Evolutionary conservation across 2,797 vertebrate species (phyloP).

Genomic region (Esox masquinongy): DNA sequence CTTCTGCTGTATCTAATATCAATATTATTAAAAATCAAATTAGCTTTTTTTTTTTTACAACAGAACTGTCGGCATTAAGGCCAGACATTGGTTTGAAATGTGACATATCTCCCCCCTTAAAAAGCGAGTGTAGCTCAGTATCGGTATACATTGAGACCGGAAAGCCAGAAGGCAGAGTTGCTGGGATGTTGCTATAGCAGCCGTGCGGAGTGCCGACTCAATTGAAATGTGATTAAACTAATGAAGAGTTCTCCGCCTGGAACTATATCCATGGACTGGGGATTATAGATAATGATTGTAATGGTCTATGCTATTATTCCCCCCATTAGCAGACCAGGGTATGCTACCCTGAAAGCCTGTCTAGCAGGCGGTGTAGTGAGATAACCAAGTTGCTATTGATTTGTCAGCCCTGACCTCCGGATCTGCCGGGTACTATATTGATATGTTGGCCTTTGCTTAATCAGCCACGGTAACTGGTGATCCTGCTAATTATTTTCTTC

Average conservation of each 20-base stretch:
- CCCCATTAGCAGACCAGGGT: slow-evolving; percentile 4
- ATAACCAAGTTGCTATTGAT: slow-evolving; percentile 21
- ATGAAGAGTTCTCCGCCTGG: slow-evolving; percentile 18
- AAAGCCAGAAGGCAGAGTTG: too few species aligned
- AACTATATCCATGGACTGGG: slow-evolving; percentile 13
- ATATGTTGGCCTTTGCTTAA: slow-evolving; percentile 25
- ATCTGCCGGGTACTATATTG: slow-evolving; percentile 7
- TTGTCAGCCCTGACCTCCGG: slow-evolving; percentile 17
- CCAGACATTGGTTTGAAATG: slow-evolving; percentile 12
- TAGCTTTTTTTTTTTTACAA: neutral
- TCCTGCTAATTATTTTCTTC: slow-evolving; percentile 31
- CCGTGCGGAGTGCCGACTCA: slow-evolving; percentile 5
- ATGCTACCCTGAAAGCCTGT: neutral
- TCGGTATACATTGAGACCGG: slow-evolving; percentile 1
- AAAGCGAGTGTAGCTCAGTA: neutral
- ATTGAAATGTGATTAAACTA: slow-evolving; percentile 18
- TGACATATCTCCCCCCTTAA: slow-evolving; percentile 16
- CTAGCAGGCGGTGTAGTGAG: slow-evolving; percentile 15
- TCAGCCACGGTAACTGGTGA: slow-evolving; percentile 20
- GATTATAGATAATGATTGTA: neutral
- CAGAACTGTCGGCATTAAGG: slow-evolving; percentile 10
- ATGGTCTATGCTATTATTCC: neutral
- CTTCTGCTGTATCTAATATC: neutral
- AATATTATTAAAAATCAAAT: too few species aligned
- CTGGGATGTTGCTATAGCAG: neutral